Conservation (phyloP, 2,113 vertebrate species). For the Melospiza melodia region DNA sequence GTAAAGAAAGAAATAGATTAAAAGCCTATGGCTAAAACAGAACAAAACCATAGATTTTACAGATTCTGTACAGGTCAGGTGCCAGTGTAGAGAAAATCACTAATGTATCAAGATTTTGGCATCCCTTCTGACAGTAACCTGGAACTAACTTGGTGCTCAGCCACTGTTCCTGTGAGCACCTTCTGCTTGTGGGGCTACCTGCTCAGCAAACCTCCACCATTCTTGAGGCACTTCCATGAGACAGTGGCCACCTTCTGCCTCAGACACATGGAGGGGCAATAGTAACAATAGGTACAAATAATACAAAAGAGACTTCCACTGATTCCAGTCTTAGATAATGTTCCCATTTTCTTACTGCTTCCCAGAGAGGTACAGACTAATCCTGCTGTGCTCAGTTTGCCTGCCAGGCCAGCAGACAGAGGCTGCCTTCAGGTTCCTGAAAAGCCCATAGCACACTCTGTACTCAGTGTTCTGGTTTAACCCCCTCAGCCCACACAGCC, state of each 20-base stretch:
- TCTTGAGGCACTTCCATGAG: neutral
- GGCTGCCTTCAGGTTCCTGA: neutral
- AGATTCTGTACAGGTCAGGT: neutral
- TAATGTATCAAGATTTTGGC: neutral
- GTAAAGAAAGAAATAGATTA: neutral
- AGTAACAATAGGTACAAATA: neutral
- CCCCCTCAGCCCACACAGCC: neutral
- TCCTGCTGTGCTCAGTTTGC: neutral
- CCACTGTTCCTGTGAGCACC: neutral
- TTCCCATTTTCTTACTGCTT: neutral
- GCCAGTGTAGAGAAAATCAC: neutral
- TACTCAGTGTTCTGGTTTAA: neutral
- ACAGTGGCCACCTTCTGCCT: neutral
- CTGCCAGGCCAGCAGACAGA: neutral
- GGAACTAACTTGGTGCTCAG: neutral
- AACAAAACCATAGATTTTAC: neutral
- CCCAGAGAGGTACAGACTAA: neutral
- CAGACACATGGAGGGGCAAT: neutral
- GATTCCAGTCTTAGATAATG: neutral
- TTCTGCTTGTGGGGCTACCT: neutral
- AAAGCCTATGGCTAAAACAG: neutral
- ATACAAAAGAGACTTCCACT: neutral
- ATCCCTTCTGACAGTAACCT: neutral
- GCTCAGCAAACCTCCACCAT: neutral
- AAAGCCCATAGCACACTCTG: neutral